Base-by-base conservation (phyloP, 2,888 invertebrate species). In the Achlya flavicornis region DNA sequence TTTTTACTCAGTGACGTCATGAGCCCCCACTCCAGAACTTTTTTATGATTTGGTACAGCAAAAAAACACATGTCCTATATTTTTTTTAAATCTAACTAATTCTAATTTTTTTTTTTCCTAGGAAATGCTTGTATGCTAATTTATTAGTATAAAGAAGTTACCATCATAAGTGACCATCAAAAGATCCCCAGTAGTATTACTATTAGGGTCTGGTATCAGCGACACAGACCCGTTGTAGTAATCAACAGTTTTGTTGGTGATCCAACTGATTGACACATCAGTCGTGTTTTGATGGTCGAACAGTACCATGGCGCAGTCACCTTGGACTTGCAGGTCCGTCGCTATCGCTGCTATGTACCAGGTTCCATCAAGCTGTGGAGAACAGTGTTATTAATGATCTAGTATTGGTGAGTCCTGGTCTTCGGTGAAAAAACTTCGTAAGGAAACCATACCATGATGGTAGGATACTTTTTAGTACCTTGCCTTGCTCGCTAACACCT, bases 271-370 rank as follows among this genome's bases (percentile, higher is more conserved):
- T 8, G 90, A 90, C 0, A 93, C 83, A 14, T 91, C 90, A 0
- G 92, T 87, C 0, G 90, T 90, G 69, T 92, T 87, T 71, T 91
- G 90, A 43, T 93, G 92, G 62, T 88, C 91, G 69, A 92, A 93
- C 60, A 85, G 76, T 0, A 93, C 86, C 75, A 83, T 90, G 0
- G 91, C 92, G 35, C 93, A 93, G 62, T 91, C 90, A 0, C 91
- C 93, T 65, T 84, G 67, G 3, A 90, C 79, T 6, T 80, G 68
- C 11, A 90, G 77, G 61, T 91, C 89, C 0, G 90, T 85, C 0
- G 92, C 89, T 0, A 88, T 81, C 0, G 89, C 90, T 58, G 88
- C 78, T 41, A 93, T 70, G 66, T 91, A 92, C 93, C 93, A 93
- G 64, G 84, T 84, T 0, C 92, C 92, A 62, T 92, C 92, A 16